phyloP scores from a whole-genome alignment of 2,797 vertebrate species.

The Valencia hispanica region DNA sequence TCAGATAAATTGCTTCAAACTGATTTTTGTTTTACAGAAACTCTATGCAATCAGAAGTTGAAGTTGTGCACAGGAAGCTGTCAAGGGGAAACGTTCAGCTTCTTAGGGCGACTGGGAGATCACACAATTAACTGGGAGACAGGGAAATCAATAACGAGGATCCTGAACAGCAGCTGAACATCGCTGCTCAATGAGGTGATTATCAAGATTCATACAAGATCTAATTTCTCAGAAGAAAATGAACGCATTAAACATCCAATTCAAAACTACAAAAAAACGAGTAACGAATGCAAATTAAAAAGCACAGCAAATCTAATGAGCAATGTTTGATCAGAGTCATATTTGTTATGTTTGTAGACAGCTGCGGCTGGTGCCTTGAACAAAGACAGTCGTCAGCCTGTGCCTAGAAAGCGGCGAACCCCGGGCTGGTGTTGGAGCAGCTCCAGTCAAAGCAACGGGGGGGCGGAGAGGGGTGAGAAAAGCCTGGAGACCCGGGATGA shows the following conservation, averaged over 20 bases:
- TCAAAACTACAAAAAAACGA: not conserved
- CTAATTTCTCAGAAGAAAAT: not conserved
- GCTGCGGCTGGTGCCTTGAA: conserved; percentile 26
- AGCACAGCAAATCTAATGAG: conserved; percentile 4
- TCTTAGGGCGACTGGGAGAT: not conserved
- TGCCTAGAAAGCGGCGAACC: conserved; percentile 48
- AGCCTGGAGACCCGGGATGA: conserved; percentile 70
- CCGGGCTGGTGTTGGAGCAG: conserved; percentile 59
- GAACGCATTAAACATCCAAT: not conserved
- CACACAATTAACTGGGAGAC: not conserved
- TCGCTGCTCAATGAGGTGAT: not conserved
- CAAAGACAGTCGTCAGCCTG: conserved; percentile 50
- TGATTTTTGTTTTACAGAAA: not conserved
- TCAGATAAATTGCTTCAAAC: not conserved
- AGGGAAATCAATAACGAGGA: not conserved
- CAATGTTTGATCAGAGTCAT: not conserved
- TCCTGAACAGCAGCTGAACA: not conserved
- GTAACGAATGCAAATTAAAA: conserved; percentile 1
- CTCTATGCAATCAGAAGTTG: not conserved
- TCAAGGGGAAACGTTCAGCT: not conserved
- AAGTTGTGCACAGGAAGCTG: not conserved
- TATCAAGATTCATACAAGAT: not conserved
- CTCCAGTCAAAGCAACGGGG: conserved; percentile 62
- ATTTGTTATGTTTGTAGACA: conserved; percentile 5
- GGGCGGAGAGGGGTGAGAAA: conserved; percentile 25